Conservation (phyloP, 2,113 vertebrate genomes). For the Seriola quinqueradiata region DNA sequence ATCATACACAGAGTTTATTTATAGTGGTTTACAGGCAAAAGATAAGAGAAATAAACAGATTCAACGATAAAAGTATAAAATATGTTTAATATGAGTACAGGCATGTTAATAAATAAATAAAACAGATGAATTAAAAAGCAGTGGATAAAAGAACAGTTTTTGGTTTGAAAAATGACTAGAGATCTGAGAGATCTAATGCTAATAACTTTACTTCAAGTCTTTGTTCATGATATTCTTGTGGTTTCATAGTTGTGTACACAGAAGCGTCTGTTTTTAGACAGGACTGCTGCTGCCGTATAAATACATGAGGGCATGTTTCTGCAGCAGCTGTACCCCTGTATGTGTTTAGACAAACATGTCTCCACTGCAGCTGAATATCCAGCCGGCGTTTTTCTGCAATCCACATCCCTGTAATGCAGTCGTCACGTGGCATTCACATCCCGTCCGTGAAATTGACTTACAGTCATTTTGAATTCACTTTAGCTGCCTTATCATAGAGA, state of each 20-base stretch:
- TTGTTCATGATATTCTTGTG: neutral
- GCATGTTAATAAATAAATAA: too few relatives aligned
- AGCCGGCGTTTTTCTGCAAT: neutral
- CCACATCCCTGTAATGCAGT: neutral
- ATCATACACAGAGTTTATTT: neutral
- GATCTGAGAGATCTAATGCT: too few relatives aligned
- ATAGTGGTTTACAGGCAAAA: neutral
- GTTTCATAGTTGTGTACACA: neutral
- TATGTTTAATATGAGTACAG: neutral
- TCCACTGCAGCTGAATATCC: constrained; percentile 10
- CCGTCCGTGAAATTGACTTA: constrained; percentile 32
- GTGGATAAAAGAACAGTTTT: too few relatives aligned
- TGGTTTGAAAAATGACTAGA: too few relatives aligned
- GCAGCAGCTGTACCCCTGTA: neutral
- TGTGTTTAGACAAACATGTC: neutral
- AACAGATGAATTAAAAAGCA: too few relatives aligned
- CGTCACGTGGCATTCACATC: constrained; percentile 16
- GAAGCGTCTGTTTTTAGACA: neutral
- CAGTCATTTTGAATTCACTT: constrained; percentile 39
- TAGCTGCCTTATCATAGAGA: neutral
- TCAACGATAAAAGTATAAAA: neutral
- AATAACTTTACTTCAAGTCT: neutral
- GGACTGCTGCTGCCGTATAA: neutral
- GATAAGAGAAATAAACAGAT: neutral
- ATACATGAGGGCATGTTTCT: neutral